Evolutionary conservation across 2,797 vertebrate genomes (phyloP).

Genomic region (Nannoperca obscura): DNA sequence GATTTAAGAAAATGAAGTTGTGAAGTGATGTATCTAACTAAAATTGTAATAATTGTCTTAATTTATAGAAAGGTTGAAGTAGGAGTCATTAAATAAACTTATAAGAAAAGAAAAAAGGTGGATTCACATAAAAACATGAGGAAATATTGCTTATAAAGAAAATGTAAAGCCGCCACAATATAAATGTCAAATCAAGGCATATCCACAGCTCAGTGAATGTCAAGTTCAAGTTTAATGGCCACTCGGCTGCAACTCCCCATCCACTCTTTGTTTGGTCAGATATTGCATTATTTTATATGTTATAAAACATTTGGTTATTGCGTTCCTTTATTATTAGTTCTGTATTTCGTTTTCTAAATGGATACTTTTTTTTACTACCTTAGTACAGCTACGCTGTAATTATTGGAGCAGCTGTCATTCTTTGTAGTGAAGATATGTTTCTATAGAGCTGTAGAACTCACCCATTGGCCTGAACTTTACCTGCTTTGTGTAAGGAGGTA

Average conservation of each 20-base stretch:
- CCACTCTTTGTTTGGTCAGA: slow-evolving; percentile 31
- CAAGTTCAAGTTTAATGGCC: slow-evolving; percentile 49
- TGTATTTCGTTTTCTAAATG: slow-evolving; percentile 17
- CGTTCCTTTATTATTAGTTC: background rate
- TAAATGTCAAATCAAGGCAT: slow-evolving; percentile 55
- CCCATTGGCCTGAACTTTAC: background rate
- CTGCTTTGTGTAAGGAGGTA: slow-evolving; percentile 18
- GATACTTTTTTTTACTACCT: background rate
- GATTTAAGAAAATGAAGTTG: slow-evolving; percentile 4
- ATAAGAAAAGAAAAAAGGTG: slow-evolving; percentile 11
- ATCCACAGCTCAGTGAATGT: slow-evolving; percentile 44
- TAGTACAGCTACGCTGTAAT: background rate
- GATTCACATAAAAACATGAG: slow-evolving; percentile 6
- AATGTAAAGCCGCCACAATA: background rate
- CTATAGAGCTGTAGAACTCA: background rate
- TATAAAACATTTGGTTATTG: slow-evolving; percentile 32
- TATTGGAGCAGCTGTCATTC: background rate
- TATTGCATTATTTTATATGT: slow-evolving; percentile 32
- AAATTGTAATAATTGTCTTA: slow-evolving; percentile 22
- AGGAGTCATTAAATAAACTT: slow-evolving; percentile 13
- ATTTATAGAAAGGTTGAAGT: slow-evolving; percentile 11
- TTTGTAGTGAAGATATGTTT: background rate
- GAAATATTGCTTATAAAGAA: slow-evolving; percentile 30
- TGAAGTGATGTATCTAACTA: slow-evolving; percentile 8
- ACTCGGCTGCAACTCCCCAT: slow-evolving; percentile 2